Evolutionary conservation across 2,888 invertebrate species (phyloP), one percentile per base, ranked within the genome.

Genomic region (Ormyrus thymus): DNA sequence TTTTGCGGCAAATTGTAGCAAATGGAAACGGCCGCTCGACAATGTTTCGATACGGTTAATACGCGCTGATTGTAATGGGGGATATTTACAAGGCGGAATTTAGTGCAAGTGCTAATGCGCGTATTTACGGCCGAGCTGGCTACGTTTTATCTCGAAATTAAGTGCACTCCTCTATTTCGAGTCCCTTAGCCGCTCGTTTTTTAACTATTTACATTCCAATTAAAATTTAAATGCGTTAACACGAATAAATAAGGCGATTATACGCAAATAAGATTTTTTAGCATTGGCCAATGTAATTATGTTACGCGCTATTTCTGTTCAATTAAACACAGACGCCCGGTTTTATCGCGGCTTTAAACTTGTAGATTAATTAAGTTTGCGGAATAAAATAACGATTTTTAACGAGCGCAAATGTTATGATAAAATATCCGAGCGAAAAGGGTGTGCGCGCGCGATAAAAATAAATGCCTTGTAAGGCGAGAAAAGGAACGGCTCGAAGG

Each of bases 61-160:
- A 29, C 29, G 29, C 29, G 29, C 29, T 29, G 29, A 29, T 29
- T 29, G 4, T 29, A 29, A 29, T 29, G 29, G 29, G 29, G 29
- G 29, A 29, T 29, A 29, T 29, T 29, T 29, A 29, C 29, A 29
- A 29, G 29, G 29, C 1, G 2, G 29, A 29, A 29, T 62, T 62
- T 58, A 58, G 15, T n/a, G 69, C 58, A 53, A 11, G 46, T 50
- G 58, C n/a, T 69, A 70, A 70, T 58, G 69, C 69, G 56, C 10
- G n/a, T 58, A 15, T 70, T 70, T 70, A 70, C 50, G 6, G 69
- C 50, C 11, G 43, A 13, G 46, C 48, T 55, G 13, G 9, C 5
- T 46, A 13, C 56, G 46, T 46, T 56, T 69, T 69, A 69, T 69
- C 70, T 59, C 50, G 13, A 50, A 70, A 58, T 70, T 59, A 70